These are phyloP conservation scores for Rynchops niger DNA, from an alignment of 2,113 vertebrate species.

Conservation along the genomic window DNA sequence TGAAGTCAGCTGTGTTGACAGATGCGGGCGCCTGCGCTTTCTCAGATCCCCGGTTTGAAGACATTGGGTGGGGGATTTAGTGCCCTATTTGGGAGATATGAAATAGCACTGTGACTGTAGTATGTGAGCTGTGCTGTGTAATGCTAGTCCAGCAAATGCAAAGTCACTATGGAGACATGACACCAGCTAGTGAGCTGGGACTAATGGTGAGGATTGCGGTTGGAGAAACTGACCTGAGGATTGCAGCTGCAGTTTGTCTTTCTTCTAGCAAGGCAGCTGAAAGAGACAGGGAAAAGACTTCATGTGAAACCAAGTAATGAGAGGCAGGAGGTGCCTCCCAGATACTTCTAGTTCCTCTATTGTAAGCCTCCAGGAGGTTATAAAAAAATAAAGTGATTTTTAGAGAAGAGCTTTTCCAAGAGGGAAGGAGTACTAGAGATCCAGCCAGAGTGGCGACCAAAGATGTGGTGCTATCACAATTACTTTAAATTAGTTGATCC, in stretches of 20 bases:
- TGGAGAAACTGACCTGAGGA: background rate
- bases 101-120: background rate
- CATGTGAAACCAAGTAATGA: background rate
- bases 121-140: background rate
- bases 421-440: background rate
- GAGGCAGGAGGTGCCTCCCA: background rate
- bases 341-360: background rate
- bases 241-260: background rate
- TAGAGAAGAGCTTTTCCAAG: background rate
- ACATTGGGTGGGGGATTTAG: background rate
- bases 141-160: background rate
- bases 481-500: background rate
- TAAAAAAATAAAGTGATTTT: background rate
- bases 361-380: background rate
- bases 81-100: constrained; percentile 21
- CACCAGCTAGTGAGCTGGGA: background rate
- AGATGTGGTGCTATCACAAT: background rate
- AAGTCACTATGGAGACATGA: background rate
- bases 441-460: background rate
- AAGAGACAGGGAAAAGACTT: background rate
- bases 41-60: background rate
- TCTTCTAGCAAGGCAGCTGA: background rate
- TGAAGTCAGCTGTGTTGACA: background rate
- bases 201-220: background rate
- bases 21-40: background rate